Evolutionary conservation across 1,140 invertebrate genomes (phyloP).

Genomic region (Mactra quadrangularis): DNA sequence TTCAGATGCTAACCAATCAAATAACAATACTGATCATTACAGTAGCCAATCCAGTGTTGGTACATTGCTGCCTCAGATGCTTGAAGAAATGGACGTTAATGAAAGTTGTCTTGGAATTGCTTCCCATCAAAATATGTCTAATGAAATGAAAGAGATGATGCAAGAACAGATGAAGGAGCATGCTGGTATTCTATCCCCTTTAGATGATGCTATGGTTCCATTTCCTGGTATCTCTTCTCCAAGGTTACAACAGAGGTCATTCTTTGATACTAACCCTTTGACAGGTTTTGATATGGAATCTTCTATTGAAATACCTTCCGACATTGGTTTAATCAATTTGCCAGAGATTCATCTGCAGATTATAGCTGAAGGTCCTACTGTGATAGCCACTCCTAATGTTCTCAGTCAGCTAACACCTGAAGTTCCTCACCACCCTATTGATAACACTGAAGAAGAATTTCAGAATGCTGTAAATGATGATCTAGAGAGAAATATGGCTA

Average conservation of each 20-base stretch:
- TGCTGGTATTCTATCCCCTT: conserved; percentile 53
- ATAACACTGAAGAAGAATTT: conserved; percentile 74
- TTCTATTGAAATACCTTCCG: conserved; percentile 46
- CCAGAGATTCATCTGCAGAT: conserved; percentile 65
- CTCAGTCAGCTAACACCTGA: conserved; percentile 53
- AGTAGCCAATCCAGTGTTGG: conserved; percentile 46
- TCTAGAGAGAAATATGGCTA: conserved; percentile 70
- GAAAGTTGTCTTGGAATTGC: conserved; percentile 72
- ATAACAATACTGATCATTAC: neutral
- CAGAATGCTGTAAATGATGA: conserved; percentile 76
- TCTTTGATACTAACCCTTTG: conserved; percentile 55
- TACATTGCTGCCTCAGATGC: conserved; percentile 54
- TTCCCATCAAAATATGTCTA: conserved; percentile 71
- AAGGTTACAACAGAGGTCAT: conserved; percentile 35
- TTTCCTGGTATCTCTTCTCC: conserved; percentile 45
- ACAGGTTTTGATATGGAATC: conserved; percentile 54
- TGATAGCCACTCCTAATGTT: conserved; percentile 62
- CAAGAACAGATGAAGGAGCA: conserved; percentile 64
- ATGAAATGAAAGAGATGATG: conserved; percentile 73
- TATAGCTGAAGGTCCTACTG: conserved; percentile 64
- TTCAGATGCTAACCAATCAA: conserved; percentile 37
- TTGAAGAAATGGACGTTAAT: conserved; percentile 71
- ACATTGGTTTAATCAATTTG: conserved; percentile 38
- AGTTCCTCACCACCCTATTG: conserved; percentile 37
- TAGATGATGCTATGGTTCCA: conserved; percentile 52